phyloP scores from a whole-genome alignment of 2,888 invertebrate genomes.

The Pediacus dermestoides region DNA sequence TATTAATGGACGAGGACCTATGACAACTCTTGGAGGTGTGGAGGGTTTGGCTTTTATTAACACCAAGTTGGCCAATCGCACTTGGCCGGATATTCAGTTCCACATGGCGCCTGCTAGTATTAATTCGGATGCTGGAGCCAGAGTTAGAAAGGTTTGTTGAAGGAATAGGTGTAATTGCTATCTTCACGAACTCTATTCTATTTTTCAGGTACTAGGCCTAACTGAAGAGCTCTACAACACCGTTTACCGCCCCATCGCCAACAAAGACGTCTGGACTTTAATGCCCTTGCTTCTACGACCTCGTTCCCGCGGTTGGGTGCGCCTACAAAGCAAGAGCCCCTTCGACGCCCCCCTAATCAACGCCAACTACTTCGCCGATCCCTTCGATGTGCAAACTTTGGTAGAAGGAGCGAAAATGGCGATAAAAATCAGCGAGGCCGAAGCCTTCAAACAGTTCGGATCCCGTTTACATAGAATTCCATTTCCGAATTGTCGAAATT shows the following conservation, averaged over 20 bases:
- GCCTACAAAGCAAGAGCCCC: constrained; percentile 76
- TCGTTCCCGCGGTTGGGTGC: constrained; percentile 72
- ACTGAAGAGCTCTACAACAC: constrained; percentile 77
- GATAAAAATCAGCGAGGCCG: constrained; percentile 66
- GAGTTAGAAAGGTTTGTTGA: constrained; percentile 73
- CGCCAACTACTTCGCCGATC: constrained; percentile 87
- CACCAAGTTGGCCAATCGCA: constrained; percentile 75
- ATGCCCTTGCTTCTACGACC: constrained; percentile 82
- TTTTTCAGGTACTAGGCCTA: constrained; percentile 69
- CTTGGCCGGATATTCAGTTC: constrained; percentile 87
- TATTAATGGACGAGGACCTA: constrained; percentile 73
- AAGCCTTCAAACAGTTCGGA: constrained; percentile 62
- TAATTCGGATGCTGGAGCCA: constrained; percentile 68
- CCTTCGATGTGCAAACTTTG: constrained; percentile 71
- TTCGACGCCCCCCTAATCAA: constrained; percentile 84
- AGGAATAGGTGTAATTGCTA: too few relatives aligned
- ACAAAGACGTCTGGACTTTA: constrained; percentile 77
- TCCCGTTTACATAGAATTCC: constrained; percentile 69
- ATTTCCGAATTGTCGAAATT: constrained; percentile 73
- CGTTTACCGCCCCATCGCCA: constrained; percentile 76
- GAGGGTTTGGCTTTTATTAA: constrained; percentile 86
- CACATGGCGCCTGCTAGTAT: constrained; percentile 91
- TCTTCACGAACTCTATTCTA: too few relatives aligned
- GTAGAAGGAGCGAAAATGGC: constrained; percentile 82
- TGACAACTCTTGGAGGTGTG: constrained; percentile 83